phyloP scores from a whole-genome alignment of 2,888 invertebrate species.

The Clepsis dumicolana region DNA sequence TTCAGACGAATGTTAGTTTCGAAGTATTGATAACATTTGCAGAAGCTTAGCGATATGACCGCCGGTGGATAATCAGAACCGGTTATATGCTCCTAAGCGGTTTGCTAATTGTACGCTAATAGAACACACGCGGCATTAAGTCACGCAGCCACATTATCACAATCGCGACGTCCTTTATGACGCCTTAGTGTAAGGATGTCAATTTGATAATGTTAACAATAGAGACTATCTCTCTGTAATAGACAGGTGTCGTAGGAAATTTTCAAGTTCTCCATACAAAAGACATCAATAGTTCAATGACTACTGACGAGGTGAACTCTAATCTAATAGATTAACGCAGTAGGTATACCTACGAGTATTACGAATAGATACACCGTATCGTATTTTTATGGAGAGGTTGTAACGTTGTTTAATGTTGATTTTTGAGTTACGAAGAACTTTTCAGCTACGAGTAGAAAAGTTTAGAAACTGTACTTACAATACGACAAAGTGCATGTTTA shows the following conservation, averaged over 20 bases:
- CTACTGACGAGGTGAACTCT: background rate
- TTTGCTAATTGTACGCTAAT: constrained; percentile 36
- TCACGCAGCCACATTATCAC: constrained; percentile 31
- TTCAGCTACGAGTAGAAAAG: too few species aligned
- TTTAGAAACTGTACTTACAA: too few species aligned
- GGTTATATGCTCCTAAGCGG: constrained; percentile 29
- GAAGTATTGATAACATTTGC: constrained; percentile 12
- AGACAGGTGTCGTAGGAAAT: constrained; percentile 7
- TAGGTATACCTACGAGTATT: background rate
- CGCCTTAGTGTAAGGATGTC: constrained; percentile 23
- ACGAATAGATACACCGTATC: too few species aligned
- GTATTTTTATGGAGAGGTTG: background rate
- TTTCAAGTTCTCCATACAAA: background rate
- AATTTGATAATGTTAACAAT: constrained; percentile 20
- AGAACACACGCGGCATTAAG: constrained; percentile 19
- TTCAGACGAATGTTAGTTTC: background rate
- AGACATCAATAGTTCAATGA: background rate
- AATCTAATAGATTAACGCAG: background rate
- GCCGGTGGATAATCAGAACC: constrained; percentile 30
- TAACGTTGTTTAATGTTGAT: too few species aligned
- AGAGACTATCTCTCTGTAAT: background rate
- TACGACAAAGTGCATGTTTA: too few species aligned
- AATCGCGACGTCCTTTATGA: constrained; percentile 21
- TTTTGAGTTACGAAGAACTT: too few species aligned
- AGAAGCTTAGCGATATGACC: constrained; percentile 25